phyloP scores from a whole-genome alignment of 2,888 invertebrate species.

The Oxytorus armatus region DNA sequence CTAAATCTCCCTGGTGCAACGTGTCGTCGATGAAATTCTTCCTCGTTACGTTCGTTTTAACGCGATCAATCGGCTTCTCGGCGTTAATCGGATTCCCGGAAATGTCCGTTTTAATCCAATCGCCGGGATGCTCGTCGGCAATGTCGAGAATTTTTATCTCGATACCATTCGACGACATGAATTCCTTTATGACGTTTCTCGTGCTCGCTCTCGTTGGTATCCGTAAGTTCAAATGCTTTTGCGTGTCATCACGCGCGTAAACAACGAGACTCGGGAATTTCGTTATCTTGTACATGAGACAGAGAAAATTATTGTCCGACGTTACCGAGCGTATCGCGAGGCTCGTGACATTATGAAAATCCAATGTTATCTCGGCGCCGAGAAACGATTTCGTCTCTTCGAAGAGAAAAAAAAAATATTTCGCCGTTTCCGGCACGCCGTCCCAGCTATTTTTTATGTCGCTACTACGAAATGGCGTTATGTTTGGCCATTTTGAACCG shows the following conservation, averaged over 20 bases:
- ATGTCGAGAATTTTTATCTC: constrained; percentile 52
- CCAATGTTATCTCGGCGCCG: constrained; percentile 89
- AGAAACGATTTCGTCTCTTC: constrained; percentile 87
- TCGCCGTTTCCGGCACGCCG: constrained; percentile 84
- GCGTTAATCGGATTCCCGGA: not conserved
- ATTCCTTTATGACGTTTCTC: constrained; percentile 86
- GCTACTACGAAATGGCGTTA: constrained; percentile 86
- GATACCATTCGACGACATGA: constrained; percentile 82
- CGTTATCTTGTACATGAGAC: constrained; percentile 84
- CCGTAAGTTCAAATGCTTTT: constrained; percentile 83
- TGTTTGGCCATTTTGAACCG: constrained; percentile 88
- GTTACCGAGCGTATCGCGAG: constrained; percentile 87
- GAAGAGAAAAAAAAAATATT: constrained; percentile 88
- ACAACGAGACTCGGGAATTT: constrained; percentile 87
- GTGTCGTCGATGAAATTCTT: constrained; percentile 85
- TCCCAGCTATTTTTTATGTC: constrained; percentile 86
- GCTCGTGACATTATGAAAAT: constrained; percentile 87
- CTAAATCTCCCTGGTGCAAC: constrained; percentile 94
- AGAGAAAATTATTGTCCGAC: constrained; percentile 86
- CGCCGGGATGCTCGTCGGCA: constrained; percentile 72
- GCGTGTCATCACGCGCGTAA: constrained; percentile 83
- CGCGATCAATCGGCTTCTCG: not conserved
- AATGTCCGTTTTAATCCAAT: no score
- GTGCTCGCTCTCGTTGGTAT: constrained; percentile 84
- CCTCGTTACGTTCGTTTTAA: not conserved